Evolutionary conservation across 2,797 vertebrate species (phyloP).

Genomic region (Xenops minutus): DNA sequence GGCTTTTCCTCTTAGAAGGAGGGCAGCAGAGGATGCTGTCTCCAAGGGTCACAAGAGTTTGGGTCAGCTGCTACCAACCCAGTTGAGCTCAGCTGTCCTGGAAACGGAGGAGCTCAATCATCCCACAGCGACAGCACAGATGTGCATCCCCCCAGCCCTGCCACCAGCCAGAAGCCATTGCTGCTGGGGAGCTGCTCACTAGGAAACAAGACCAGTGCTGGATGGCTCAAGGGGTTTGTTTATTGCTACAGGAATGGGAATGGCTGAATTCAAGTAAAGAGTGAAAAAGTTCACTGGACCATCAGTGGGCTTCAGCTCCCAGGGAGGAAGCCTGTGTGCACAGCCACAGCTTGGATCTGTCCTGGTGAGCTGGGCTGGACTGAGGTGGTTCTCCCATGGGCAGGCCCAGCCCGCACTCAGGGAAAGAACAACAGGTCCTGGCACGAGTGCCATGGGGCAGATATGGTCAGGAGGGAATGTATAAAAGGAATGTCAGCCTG

Average conservation of each 20-base stretch:
- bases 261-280: conserved; percentile 19
- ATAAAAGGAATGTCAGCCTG: neutral
- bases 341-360: neutral
- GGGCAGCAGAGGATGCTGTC: neutral
- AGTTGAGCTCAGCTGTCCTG: neutral
- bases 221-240: conserved; percentile 11
- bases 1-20: neutral
- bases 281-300: neutral
- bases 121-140: fast-evolving
- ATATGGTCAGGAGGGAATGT: neutral
- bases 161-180: fast-evolving
- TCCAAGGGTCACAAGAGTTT: neutral
- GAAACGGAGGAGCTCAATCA: fast-evolving
- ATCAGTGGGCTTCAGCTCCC: neutral
- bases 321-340: neutral
- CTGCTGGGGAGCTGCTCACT: neutral
- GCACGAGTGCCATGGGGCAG: neutral
- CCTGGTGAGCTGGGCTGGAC: neutral
- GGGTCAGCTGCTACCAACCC: neutral
- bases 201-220: neutral
- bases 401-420: neutral
- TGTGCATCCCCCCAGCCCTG: fast-evolving
- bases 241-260: conserved; percentile 52
- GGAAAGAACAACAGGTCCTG: neutral
- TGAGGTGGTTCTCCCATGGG: neutral